Evolutionary conservation across 2,888 invertebrate species (phyloP).

Genomic region (Macrophya alboannulata): DNA sequence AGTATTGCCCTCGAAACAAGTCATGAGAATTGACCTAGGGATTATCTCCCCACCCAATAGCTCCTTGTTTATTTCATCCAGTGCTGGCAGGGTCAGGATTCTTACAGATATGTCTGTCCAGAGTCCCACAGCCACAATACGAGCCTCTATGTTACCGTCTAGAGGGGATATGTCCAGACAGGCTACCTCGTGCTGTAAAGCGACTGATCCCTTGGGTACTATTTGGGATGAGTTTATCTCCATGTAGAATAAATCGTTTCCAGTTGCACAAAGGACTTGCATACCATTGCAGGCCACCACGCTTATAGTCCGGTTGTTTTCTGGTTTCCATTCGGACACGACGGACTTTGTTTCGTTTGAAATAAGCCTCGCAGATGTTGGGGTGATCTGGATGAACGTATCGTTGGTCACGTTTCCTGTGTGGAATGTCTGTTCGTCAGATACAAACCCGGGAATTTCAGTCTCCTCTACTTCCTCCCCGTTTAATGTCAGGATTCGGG

Average conservation of each 20-base stretch:
- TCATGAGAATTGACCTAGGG: constrained; percentile 96
- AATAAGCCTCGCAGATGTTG: constrained; percentile 87
- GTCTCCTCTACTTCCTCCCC: constrained; percentile 99
- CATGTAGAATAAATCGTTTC: constrained; percentile 92
- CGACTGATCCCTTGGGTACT: constrained; percentile 85
- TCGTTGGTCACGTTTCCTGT: constrained; percentile 94
- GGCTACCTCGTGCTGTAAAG: constrained; percentile 96
- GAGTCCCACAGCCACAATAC: constrained; percentile 94
- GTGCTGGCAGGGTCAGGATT: constrained; percentile 90
- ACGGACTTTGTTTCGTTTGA: constrained; percentile 86
- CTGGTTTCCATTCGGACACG: constrained; percentile 88
- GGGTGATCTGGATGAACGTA: constrained; percentile 91
- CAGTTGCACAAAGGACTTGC: constrained; percentile 93
- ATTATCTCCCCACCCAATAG: constrained; percentile 97
- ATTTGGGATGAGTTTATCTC: constrained; percentile 86
- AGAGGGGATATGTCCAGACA: constrained; percentile 96
- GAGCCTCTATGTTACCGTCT: constrained; percentile 84
- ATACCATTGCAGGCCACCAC: constrained; percentile 92
- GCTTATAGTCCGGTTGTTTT: constrained; percentile 89
- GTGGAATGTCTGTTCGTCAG: constrained; percentile 96
- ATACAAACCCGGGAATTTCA: constrained; percentile 94
- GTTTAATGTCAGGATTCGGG: constrained; percentile 92
- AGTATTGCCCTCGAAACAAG: constrained; percentile 95
- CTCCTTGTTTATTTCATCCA: constrained; percentile 92
- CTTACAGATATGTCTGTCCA: constrained; percentile 99